A percentile compares a stretch with the other conserved stretches of the same genome.
phyloP scores from a whole-genome alignment of 1,140 invertebrate genomes.

The Philopotamus ludificatus region DNA sequence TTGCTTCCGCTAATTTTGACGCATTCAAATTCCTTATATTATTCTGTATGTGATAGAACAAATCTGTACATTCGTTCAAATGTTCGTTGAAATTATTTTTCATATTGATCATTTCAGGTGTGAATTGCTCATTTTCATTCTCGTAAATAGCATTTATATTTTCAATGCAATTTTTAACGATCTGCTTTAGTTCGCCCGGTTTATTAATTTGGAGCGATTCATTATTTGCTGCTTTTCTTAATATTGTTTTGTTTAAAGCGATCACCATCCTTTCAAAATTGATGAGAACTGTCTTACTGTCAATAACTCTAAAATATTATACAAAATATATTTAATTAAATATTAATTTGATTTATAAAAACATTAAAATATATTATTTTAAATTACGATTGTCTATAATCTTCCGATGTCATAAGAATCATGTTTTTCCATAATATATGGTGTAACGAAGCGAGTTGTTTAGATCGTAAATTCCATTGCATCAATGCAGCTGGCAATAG shows the following conservation, averaged over 20 bases:
- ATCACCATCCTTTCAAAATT: conserved; percentile 36
- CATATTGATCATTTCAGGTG: conserved; percentile 1
- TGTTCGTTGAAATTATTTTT: conserved; percentile 7
- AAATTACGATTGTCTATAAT: conserved; percentile 30
- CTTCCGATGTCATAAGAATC: conserved; percentile 44
- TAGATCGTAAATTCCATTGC: conserved; percentile 47
- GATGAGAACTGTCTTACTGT: conserved; percentile 24
- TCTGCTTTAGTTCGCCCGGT: not conserved
- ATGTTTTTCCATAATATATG: conserved; percentile 52
- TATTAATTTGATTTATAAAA: too few relatives aligned
- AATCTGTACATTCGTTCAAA: not conserved
- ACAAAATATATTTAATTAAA: not conserved
- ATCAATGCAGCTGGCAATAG: conserved; percentile 47
- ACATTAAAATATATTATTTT: not conserved
- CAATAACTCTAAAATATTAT: conserved; percentile 27
- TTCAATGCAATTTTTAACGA: conserved; percentile 2
- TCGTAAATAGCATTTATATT: not conserved
- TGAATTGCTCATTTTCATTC: not conserved
- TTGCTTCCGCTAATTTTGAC: not conserved
- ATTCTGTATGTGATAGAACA: not conserved
- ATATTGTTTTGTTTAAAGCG: conserved; percentile 21
- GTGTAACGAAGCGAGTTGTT: conserved; percentile 45
- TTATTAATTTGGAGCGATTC: not conserved
- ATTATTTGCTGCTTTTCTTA: not conserved
- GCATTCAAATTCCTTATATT: not conserved